Percentiles rank a stretch among this genome's conserved stretches.
Conservation (phyloP, 2,888 invertebrate species). For the Sarcophaga caerulescens region DNA sequence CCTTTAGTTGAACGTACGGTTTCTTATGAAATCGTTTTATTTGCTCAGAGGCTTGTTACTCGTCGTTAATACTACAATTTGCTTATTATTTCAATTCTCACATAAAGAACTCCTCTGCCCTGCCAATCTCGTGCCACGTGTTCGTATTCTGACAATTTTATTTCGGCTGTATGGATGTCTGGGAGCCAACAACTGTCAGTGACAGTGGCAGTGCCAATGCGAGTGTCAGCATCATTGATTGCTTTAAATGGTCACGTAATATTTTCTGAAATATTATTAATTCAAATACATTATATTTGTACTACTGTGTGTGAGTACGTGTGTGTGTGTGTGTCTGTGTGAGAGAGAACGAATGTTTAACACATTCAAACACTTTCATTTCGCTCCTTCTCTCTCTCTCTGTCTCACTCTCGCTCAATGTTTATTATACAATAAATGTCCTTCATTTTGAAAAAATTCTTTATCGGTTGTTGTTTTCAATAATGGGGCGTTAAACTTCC, state of each 20-base stretch:
- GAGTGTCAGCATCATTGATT: slow-evolving; percentile 28
- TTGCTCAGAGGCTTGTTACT: no score
- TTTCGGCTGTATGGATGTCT: not conserved
- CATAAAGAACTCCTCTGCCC: no score
- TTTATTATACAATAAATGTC: not conserved
- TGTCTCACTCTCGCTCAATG: not conserved
- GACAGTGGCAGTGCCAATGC: slow-evolving; percentile 2
- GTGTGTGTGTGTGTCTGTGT: not conserved
- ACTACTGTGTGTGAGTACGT: not conserved
- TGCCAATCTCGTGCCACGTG: no score
- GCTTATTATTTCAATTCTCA: no score
- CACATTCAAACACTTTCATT: not conserved
- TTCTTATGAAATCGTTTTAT: no score
- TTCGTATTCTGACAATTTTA: no score
- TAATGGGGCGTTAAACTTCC: not conserved
- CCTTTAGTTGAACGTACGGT: no score
- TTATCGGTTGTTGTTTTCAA: not conserved
- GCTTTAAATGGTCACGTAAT: slow-evolving; percentile 52
- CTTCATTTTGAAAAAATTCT: not conserved
- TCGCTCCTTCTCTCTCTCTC: not conserved
- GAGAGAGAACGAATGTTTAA: not conserved
- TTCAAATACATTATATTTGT: not conserved
- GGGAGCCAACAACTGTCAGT: not conserved
- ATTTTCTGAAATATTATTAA: slow-evolving; percentile 38
- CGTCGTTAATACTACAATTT: no score